Percentiles rank a stretch among this genome's conserved stretches.
Evolutionary conservation across 1,140 invertebrate genomes (phyloP).

Genomic region (Ips nitidus): DNA sequence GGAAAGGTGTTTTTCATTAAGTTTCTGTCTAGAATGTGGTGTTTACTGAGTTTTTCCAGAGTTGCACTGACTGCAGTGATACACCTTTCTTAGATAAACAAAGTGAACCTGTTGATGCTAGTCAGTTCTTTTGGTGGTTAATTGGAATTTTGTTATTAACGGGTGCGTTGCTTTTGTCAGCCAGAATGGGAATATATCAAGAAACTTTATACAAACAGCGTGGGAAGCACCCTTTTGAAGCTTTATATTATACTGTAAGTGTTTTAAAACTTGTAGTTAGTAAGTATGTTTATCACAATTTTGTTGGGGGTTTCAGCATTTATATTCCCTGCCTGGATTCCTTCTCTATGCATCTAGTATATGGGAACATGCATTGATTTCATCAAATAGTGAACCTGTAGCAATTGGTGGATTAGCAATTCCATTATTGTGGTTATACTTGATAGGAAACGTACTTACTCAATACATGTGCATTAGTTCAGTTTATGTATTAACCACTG

Average conservation of each 20-base stretch:
- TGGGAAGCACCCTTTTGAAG: slow-evolving; percentile 94
- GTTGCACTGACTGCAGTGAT: slow-evolving; percentile 47
- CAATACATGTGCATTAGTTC: slow-evolving; percentile 96
- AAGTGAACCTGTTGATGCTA: slow-evolving; percentile 51
- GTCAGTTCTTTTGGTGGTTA: slow-evolving; percentile 80
- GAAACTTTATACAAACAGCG: slow-evolving; percentile 83
- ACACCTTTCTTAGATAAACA: slow-evolving; percentile 44
- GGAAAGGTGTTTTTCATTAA: slow-evolving; percentile 39
- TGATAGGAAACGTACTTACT: slow-evolving; percentile 85
- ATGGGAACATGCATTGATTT: slow-evolving; percentile 66
- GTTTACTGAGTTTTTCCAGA: slow-evolving; percentile 26
- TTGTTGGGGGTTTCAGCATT: slow-evolving; percentile 63
- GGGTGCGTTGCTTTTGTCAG: slow-evolving; percentile 88
- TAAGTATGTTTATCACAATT: not conserved
- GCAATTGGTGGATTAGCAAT: slow-evolving; percentile 57
- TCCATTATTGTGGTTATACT: slow-evolving; percentile 76
- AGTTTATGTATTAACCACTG: slow-evolving; percentile 91
- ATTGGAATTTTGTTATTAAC: slow-evolving; percentile 84
- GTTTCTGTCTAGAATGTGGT: slow-evolving; percentile 30
- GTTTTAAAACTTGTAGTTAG: too few species aligned
- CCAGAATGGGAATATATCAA: slow-evolving; percentile 96
- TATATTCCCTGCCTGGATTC: slow-evolving; percentile 86
- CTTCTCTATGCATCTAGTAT: slow-evolving; percentile 75
- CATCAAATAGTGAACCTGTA: slow-evolving; percentile 59
- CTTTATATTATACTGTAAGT: slow-evolving; percentile 85